Percentiles rank a stretch among this genome's conserved stretches.
These are phyloP conservation scores for Lathronympha strigana DNA, from an alignment of 2,888 invertebrate species.

Conservation along the genomic window DNA sequence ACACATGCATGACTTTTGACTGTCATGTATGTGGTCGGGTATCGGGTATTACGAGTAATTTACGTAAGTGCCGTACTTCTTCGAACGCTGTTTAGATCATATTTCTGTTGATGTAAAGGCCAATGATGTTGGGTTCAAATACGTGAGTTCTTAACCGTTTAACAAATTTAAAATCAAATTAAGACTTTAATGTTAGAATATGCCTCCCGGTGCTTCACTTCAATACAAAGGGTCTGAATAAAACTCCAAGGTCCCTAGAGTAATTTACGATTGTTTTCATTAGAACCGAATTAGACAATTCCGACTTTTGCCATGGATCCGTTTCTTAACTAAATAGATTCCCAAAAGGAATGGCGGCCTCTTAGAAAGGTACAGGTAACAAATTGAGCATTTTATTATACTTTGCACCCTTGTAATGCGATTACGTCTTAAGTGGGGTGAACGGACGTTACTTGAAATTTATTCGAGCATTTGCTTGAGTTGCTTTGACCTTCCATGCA, in stretches of 20 bases:
- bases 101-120: no score
- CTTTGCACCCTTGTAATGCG: conserved; percentile 67
- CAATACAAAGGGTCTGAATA: conserved; percentile 29
- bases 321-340: conserved; percentile 55
- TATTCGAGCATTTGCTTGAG: conserved; percentile 37
- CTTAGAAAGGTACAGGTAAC: conserved; percentile 65
- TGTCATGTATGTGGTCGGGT: no score
- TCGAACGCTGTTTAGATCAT: no score
- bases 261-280: conserved; percentile 42
- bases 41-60: no score
- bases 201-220: neutral
- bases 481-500: conserved; percentile 32
- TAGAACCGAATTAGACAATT: conserved; percentile 34
- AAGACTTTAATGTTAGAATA: no score
- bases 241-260: conserved; percentile 21
- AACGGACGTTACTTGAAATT: conserved; percentile 43
- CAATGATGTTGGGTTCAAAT: no score
- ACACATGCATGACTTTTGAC: no score
- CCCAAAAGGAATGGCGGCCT: conserved; percentile 60
- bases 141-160: no score
- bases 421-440: conserved; percentile 59
- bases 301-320: conserved; percentile 30
- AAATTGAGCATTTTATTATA: conserved; percentile 77
- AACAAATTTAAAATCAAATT: no score
- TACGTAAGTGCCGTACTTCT: no score